phyloP scores from a whole-genome alignment of 2,797 vertebrate species.

The Morelia viridis region DNA sequence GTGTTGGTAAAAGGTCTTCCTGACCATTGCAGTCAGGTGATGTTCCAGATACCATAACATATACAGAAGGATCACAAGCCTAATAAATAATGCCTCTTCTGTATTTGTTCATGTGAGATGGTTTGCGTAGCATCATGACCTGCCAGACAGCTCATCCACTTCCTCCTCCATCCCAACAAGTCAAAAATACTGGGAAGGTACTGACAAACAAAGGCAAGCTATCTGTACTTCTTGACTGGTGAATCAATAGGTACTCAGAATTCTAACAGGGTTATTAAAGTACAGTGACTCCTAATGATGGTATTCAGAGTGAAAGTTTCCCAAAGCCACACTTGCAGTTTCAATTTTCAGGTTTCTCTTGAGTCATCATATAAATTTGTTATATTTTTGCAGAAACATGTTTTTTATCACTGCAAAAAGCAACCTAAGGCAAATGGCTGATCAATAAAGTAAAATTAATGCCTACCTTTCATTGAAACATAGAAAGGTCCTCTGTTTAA shows the following conservation, averaged over 20 bases:
- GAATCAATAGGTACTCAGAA: not conserved
- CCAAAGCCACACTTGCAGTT: not conserved
- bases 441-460: not conserved
- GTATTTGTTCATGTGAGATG: not conserved
- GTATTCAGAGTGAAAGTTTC: not conserved
- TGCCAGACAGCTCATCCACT: not conserved
- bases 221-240: not conserved
- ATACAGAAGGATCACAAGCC: not conserved
- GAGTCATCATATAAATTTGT: not conserved
- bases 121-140: not conserved
- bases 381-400: not conserved
- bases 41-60: not conserved
- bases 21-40: not conserved
- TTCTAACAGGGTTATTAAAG: not conserved
- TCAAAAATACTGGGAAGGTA: not conserved
- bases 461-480: not conserved
- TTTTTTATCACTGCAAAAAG: not conserved
- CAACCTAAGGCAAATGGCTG: not conserved
- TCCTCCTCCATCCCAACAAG: not conserved
- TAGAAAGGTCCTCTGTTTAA: not conserved
- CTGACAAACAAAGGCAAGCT: not conserved
- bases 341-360: not conserved
- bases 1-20: conserved; percentile 19
- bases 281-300: not conserved
- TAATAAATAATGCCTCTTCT: not conserved